Evolutionary conservation across 2,113 vertebrate species (phyloP).

Genomic region (Xiphophorus maculatus): DNA sequence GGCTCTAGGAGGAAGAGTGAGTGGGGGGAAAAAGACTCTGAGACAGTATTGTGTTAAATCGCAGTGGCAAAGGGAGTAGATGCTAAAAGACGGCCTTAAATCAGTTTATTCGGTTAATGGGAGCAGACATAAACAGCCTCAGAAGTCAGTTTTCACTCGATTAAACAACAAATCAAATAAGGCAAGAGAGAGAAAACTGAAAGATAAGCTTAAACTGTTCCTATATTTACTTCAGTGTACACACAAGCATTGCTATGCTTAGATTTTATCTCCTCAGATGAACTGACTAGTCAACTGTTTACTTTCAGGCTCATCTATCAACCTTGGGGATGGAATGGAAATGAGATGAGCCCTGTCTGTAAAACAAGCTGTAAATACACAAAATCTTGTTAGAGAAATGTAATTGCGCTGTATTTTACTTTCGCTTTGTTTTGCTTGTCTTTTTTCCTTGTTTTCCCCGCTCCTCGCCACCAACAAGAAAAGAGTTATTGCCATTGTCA

Average conservation of each 20-base stretch:
- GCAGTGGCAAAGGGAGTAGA: slow-evolving; percentile 6
- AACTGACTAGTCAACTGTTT: slow-evolving; percentile 1
- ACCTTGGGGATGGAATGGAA: background rate
- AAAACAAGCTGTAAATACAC: background rate
- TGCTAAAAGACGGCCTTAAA: background rate
- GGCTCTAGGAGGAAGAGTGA: background rate
- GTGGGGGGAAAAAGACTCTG: background rate
- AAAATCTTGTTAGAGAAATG: background rate
- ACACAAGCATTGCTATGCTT: background rate
- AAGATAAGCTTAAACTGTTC: background rate
- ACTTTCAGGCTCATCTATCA: slow-evolving; percentile 1
- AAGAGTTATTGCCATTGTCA: slow-evolving; percentile 74
- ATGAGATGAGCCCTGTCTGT: background rate
- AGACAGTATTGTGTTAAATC: slow-evolving; percentile 16
- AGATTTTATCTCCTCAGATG: slow-evolving; percentile 6
- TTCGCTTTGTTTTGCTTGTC: background rate
- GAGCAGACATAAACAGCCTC: background rate
- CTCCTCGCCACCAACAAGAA: slow-evolving; percentile 42
- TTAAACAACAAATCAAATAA: slow-evolving; percentile 1
- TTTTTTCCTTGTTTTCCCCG: slow-evolving; percentile 10
- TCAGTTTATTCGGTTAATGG: slow-evolving; percentile 7
- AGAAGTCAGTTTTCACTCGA: background rate
- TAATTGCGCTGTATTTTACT: background rate
- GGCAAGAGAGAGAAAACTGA: background rate
- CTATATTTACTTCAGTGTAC: background rate